These are phyloP conservation scores for Cacoxenus indagator DNA, from an alignment of 2,888 invertebrate genomes.

Conservation along the genomic window DNA sequence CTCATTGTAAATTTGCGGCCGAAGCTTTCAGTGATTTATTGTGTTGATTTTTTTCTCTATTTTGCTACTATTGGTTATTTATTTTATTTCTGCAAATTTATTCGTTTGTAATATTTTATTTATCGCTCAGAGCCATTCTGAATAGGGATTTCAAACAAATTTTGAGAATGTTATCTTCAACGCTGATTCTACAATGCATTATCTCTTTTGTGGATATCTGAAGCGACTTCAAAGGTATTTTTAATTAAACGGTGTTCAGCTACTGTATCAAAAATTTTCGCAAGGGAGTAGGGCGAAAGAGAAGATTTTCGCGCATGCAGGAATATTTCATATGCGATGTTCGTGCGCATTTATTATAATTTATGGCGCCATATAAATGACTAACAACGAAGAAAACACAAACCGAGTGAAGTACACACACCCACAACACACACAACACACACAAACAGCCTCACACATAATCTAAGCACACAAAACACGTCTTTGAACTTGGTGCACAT, in stretches of 20 bases:
- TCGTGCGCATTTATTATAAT: conserved; percentile 63
- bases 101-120: conserved; percentile 45
- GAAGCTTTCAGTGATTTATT: conserved; percentile 16
- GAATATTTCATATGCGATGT: conserved; percentile 55
- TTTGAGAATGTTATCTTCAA: too few species aligned
- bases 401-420: background rate
- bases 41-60: background rate
- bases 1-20: conserved; percentile 22
- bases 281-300: background rate
- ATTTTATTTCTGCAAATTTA: conserved; percentile 44
- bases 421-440: too few species aligned
- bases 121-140: too few species aligned
- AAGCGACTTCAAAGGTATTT: background rate
- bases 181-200: too few species aligned
- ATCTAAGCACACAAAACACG: conserved; percentile 43
- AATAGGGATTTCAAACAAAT: background rate
- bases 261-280: conserved; percentile 5
- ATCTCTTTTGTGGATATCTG: too few species aligned
- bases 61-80: conserved; percentile 38
- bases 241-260: background rate
- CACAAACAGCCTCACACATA: too few species aligned
- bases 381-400: conserved; percentile 50
- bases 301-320: conserved; percentile 16
- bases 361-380: conserved; percentile 61
- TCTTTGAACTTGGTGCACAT: conserved; percentile 32